Percentiles rank a stretch among this genome's conserved stretches.
phyloP scores from a whole-genome alignment of 2,113 vertebrate genomes.

The Nanorana parkeri region DNA sequence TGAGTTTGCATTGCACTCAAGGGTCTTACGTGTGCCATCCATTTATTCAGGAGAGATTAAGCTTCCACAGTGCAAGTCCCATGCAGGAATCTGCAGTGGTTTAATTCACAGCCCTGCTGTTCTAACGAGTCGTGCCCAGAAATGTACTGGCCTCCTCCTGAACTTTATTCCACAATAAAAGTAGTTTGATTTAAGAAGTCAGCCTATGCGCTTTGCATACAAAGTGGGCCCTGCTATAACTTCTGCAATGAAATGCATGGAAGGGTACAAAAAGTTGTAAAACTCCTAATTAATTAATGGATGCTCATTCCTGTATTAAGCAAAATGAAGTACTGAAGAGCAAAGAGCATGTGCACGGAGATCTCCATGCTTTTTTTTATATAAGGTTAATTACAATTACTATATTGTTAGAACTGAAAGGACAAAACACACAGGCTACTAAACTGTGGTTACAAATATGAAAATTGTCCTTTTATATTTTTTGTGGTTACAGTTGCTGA shows the following conservation, averaged over 20 bases:
- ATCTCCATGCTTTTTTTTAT: too few species aligned
- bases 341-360: too few species aligned
- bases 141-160: conserved; percentile 56
- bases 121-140: conserved; percentile 53
- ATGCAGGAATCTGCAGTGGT: conserved; percentile 45
- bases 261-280: conserved; percentile 28
- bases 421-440: too few species aligned
- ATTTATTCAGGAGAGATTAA: conserved; percentile 54
- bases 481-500: too few species aligned
- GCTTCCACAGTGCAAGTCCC: conserved; percentile 45
- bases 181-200: conserved; percentile 53
- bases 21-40: conserved; percentile 37
- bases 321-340: neutral
- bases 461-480: too few species aligned
- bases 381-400: too few species aligned
- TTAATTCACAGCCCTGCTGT: conserved; percentile 56
- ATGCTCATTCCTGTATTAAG: conserved; percentile 15
- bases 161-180: conserved; percentile 58
- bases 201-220: conserved; percentile 35
- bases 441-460: too few species aligned
- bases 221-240: conserved; percentile 39
- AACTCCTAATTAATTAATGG: conserved; percentile 46
- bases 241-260: conserved; percentile 45
- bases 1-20: conserved; percentile 45
- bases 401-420: too few species aligned